Conservation (phyloP, 1,140 invertebrate genomes). For the Tetramorium alpestre region DNA sequence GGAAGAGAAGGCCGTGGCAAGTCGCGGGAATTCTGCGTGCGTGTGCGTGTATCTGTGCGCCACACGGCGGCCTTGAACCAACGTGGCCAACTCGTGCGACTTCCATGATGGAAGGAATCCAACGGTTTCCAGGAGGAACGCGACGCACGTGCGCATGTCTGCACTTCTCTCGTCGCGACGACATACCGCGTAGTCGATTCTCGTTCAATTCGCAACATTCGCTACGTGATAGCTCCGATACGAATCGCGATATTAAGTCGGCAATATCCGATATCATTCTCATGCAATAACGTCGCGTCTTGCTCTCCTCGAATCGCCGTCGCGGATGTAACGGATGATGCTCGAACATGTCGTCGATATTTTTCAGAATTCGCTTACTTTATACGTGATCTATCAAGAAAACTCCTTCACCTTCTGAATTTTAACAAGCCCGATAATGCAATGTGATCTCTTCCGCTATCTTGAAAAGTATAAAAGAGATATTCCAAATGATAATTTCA, state of each 20-base stretch:
- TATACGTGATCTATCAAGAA: not conserved
- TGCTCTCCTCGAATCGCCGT: too few species aligned
- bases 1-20: not conserved
- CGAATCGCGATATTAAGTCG: not conserved
- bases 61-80: constrained; percentile 64
- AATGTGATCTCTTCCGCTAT: not conserved
- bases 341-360: not conserved
- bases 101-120: constrained; percentile 62
- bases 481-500: not conserved
- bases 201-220: not conserved
- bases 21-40: not conserved
- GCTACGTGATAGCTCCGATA: not conserved
- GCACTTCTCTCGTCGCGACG: constrained; percentile 20
- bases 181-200: not conserved
- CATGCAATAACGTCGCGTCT: not conserved
- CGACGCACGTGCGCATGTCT: not conserved
- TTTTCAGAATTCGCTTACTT: not conserved
- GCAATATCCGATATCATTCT: not conserved
- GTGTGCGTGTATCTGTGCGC: too few species aligned
- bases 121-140: constrained; percentile 58
- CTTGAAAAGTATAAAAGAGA: not conserved
- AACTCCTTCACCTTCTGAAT: not conserved
- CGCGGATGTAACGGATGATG: too few species aligned
- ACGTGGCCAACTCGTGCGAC: constrained; percentile 48
- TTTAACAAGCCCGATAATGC: not conserved